Conservation (phyloP, 2,113 vertebrate genomes). For the Notothenia coriiceps region DNA sequence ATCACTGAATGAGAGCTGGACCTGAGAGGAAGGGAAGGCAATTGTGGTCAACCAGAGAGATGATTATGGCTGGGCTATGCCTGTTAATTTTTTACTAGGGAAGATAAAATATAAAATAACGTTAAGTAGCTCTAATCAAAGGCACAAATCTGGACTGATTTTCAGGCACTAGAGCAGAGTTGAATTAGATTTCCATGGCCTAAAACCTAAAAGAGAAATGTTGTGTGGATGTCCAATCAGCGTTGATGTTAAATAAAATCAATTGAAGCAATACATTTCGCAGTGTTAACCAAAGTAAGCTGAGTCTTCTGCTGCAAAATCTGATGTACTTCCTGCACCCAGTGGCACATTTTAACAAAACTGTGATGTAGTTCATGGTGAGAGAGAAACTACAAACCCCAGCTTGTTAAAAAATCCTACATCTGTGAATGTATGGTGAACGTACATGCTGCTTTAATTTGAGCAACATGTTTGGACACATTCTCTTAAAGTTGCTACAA, state of each 20-base stretch:
- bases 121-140: conserved; percentile 26
- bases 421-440: neutral
- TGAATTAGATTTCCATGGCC: neutral
- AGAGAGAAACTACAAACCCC: too few species aligned
- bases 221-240: too few species aligned
- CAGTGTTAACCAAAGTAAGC: too few species aligned
- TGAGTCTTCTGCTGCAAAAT: too few species aligned
- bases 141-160: too few species aligned
- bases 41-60: conserved; percentile 36
- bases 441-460: conserved; percentile 1
- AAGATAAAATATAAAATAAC: conserved; percentile 30
- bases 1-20: conserved; percentile 52
- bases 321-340: too few species aligned
- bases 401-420: too few species aligned
- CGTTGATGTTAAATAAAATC: too few species aligned
- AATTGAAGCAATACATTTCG: too few species aligned
- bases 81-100: conserved; percentile 36
- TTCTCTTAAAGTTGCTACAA: conserved; percentile 15
- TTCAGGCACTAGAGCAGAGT: neutral
- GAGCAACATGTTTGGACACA: neutral
- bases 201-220: neutral
- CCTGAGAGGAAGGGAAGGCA: conserved; percentile 30
- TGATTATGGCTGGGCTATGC: conserved; percentile 35
- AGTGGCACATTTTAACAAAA: too few species aligned
- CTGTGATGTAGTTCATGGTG: too few species aligned